phyloP scores from a whole-genome alignment of 2,113 vertebrate species.

The Megaptera novaeangliae region DNA sequence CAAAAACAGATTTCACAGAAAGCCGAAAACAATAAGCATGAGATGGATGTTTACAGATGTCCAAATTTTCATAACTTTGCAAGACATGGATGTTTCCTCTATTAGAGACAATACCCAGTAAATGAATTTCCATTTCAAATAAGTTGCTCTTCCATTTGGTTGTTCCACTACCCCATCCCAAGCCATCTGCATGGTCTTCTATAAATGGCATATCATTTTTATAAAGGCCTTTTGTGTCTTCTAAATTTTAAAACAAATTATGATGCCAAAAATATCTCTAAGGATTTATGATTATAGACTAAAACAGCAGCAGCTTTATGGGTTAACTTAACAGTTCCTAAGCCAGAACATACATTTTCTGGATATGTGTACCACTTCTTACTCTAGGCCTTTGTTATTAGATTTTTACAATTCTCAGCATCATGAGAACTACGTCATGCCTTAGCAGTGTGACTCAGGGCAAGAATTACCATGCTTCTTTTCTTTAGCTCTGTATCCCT shows the following conservation, averaged over 20 bases:
- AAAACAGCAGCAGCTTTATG: neutral
- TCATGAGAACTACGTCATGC: neutral
- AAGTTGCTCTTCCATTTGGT: neutral
- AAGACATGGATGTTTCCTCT: neutral
- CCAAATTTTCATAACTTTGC: neutral
- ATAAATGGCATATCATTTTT: neutral
- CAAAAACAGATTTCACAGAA: slow-evolving; percentile 14
- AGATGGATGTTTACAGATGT: neutral
- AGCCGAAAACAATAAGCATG: neutral
- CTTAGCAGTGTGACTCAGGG: neutral
- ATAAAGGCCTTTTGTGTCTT: neutral
- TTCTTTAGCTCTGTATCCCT: neutral
- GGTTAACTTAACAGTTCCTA: neutral
- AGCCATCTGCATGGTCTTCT: neutral
- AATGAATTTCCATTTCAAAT: slow-evolving; percentile 32
- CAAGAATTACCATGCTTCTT: neutral
- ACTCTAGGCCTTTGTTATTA: neutral
- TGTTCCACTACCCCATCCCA: neutral
- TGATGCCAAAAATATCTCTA: neutral
- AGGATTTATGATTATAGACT: neutral
- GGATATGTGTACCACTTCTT: neutral
- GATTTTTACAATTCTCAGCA: neutral
- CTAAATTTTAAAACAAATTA: slow-evolving; percentile 30
- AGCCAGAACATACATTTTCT: neutral
- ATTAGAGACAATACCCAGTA: slow-evolving; percentile 21